Percentiles rank a stretch among this genome's conserved stretches.
Conservation (phyloP, 2,797 vertebrate species). For the Neosalanx taihuensis region DNA sequence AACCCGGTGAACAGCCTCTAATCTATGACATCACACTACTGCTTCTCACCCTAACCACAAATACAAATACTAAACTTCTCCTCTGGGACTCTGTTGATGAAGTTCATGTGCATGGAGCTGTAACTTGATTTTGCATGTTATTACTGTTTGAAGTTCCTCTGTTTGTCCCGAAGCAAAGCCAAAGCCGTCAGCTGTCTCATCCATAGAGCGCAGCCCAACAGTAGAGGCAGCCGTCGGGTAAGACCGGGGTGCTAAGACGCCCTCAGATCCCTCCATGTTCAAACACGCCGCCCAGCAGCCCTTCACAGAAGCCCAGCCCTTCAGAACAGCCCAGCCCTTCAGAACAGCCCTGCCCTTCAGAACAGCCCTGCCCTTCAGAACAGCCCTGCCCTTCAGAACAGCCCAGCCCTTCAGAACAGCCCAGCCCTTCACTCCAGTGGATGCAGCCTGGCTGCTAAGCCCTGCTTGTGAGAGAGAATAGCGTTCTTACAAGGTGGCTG, state of each 20-base stretch:
- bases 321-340: neutral
- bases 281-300: neutral
- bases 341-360: neutral
- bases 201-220: no score
- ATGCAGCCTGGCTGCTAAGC: no score
- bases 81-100: neutral
- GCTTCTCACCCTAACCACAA: neutral
- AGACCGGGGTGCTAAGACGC: conserved; percentile 5
- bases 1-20: no score
- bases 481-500: no score
- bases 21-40: no score
- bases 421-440: neutral
- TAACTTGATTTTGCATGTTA: neutral
- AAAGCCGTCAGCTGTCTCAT: neutral
- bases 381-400: neutral
- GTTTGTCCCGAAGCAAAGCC: neutral
- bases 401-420: neutral
- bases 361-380: neutral
- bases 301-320: neutral
- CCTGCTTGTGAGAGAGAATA: no score
- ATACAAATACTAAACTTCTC: neutral
- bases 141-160: no score
- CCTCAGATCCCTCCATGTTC: neutral
- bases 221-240: neutral
- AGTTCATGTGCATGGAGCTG: neutral